Conservation (phyloP, 2,113 vertebrate genomes). For the Phylloscopus trochilus region DNA sequence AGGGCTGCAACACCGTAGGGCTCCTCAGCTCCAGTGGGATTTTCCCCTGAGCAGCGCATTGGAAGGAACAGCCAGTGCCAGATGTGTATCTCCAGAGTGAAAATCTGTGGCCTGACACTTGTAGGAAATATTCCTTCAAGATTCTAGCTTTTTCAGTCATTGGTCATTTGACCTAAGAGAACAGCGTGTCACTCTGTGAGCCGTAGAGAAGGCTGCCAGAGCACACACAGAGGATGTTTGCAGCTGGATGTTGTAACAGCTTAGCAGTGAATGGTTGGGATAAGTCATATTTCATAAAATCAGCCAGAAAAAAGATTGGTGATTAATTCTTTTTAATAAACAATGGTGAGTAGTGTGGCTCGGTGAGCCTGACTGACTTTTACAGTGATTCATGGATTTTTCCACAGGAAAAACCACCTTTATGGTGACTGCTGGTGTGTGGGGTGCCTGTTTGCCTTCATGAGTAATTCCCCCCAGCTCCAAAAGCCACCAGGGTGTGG, state of each 20-base stretch:
- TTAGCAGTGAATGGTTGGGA: neutral
- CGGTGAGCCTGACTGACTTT: constrained; percentile 6
- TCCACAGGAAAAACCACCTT: constrained; percentile 13
- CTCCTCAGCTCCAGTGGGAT: rapidly evolving
- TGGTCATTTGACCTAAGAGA: constrained; percentile 33
- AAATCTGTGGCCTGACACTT: neutral
- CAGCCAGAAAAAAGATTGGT: neutral
- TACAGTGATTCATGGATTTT: constrained; percentile 27
- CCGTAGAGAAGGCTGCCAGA: neutral
- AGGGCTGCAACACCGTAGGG: neutral
- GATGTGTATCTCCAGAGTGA: neutral
- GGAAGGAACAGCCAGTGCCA: neutral
- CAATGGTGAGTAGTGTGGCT: neutral
- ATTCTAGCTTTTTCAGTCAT: constrained; percentile 3
- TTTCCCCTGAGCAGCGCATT: neutral
- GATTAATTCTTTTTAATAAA: constrained; percentile 20
- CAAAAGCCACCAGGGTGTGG: neutral
- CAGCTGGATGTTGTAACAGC: constrained; percentile 12
- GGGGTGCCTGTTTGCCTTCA: neutral
- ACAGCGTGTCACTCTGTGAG: neutral
- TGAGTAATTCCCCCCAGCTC: constrained; percentile 34
- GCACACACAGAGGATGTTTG: neutral
- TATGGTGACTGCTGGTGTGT: neutral
- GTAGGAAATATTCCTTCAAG: constrained; percentile 37
- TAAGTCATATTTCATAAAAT: constrained; percentile 45